Evolutionary conservation across 2,113 vertebrate genomes (phyloP), one percentile per base, ranked within the genome.

Genomic region (Cottus gobio): DNA sequence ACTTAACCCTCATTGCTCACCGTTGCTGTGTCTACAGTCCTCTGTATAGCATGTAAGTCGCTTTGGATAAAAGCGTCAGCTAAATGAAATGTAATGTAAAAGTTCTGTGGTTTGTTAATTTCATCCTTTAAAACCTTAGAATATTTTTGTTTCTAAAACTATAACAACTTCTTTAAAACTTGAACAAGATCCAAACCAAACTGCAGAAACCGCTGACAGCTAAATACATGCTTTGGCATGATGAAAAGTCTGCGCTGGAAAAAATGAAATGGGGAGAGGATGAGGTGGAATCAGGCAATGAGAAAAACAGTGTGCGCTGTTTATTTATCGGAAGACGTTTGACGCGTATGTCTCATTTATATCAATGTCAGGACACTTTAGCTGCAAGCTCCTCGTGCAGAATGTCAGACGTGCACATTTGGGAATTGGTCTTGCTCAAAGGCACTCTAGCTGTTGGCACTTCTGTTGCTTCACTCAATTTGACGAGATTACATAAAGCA

Each of bases 291-390:
- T 71, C 36, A 65, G 26, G 11, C 8, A 26, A 46, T n/a, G 16
- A 48, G 39, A 52, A 67, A 63, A 64, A 57, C 24, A 20, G 3
- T 28, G 5, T 16, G 61, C 16, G 39, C 39, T 39, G 42, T 73
- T 72, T 37, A 39, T 72, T 65, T 72, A 39, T 39, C 7, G 18
- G 18, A n/a, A n/a, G n/a, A n/a, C n/a, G n/a, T n/a, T n/a, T n/a
- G n/a, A n/a, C 42, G 16, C 13, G 18, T 57, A 28, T 8, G 11
- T 46, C 22, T 37, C 1, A 31, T 28, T 46, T 70, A 48, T 30
- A 69, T 28, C 10, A 69, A 54, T 26, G 13, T 3, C 20, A 12
- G 7, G 34, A 34, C 3, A 37, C 15, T 34, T 11, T 9, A 42
- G 24, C 34, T 22, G 22, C 15, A 52, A 31, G 37, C 61, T 64